Evolutionary conservation across 2,113 vertebrate species (phyloP).

Genomic region (Narcine bancroftii): DNA sequence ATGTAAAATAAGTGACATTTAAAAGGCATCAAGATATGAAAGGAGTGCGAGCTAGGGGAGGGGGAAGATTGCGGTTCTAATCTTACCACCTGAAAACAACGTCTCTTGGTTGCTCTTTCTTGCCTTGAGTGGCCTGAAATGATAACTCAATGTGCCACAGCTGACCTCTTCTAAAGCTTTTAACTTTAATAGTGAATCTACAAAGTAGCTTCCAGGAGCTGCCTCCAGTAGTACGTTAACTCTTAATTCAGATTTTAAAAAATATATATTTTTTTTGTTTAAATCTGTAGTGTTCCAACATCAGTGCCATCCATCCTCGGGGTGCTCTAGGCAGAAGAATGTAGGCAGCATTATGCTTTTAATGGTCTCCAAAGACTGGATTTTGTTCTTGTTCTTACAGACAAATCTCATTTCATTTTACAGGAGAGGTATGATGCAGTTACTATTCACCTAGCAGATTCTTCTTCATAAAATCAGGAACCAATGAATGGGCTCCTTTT

Average conservation of each 20-base stretch:
- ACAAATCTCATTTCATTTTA: slow-evolving; percentile 70
- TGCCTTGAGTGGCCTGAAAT: slow-evolving; percentile 65
- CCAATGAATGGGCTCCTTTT: slow-evolving; percentile 72
- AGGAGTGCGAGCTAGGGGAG: slow-evolving; percentile 53
- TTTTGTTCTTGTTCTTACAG: slow-evolving; percentile 69
- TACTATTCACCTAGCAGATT: slow-evolving; percentile 71
- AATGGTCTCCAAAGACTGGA: slow-evolving; percentile 62
- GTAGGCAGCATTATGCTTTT: slow-evolving; percentile 58
- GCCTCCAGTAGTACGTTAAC: slow-evolving; percentile 69
- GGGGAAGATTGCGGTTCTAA: slow-evolving; percentile 49
- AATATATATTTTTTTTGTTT: slow-evolving; percentile 54
- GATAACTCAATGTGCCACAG: slow-evolving; percentile 68
- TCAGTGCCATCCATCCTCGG: slow-evolving; percentile 73
- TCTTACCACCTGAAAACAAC: slow-evolving; percentile 63
- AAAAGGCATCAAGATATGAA: slow-evolving; percentile 84
- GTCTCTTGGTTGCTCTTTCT: slow-evolving; percentile 57
- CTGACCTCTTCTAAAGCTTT: slow-evolving; percentile 68
- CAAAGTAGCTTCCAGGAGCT: slow-evolving; percentile 90
- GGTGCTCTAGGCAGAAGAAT: slow-evolving; percentile 67
- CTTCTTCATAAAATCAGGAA: slow-evolving; percentile 71
- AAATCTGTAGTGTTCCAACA: slow-evolving; percentile 67
- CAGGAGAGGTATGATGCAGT: slow-evolving; percentile 76
- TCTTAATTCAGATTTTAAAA: slow-evolving; percentile 87
- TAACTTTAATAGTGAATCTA: slow-evolving; percentile 65
- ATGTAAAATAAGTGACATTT: slow-evolving; percentile 94